Evolutionary conservation across 2,113 vertebrate species (phyloP), one percentile per base, ranked within the genome.

Genomic region (Morone chrysops): DNA sequence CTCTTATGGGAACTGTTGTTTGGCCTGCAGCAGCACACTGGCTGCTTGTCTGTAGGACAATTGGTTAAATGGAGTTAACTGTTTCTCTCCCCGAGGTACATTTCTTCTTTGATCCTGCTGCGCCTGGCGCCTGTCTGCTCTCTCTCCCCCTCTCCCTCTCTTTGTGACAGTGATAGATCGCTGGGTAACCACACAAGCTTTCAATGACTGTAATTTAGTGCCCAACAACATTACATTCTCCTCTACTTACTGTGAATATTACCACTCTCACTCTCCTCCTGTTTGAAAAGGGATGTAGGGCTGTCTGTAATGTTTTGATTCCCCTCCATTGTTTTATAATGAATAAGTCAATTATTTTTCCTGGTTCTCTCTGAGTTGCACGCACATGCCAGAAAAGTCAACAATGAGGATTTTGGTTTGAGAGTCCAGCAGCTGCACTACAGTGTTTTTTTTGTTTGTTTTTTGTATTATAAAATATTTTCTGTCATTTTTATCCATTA

Each of bases 101-200:
- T 91, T 86, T 78, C 84, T 86, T 67, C 92, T 93, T 93, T 94
- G 93, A 94, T 94, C 91, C 87, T 89, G 91, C 90, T 91, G 92
- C 41, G 90, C 88, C 93, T 94, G 93, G 93, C 93, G 92, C 93
- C 93, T 93, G 91, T 93, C 92, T 93, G 92, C 92, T 89, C 85
- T 31, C 91, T 70, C 85, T 62, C 84, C 80, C 70, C 81, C 91
- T 81, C 86, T 86, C 82, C 50, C 74, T 73, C 75, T 82, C 70
- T 74, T 74, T 83, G 89, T 92, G 92, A 90, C 91, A 91, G 90
- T 92, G 90, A 92, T 93, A 78, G 89, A 94, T 94, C 60, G 87
- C 91, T 81, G 87, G 88, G 89, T 89, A 89, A 90, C 90, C 80
- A 87, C 86, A 91, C 92, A 90, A 92, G 89, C 89, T 90, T 85